A percentile compares a stretch with the other conserved stretches of the same genome.
Conservation (phyloP, 1,140 invertebrate genomes). For the Stenopsyche tienmushanensis region DNA sequence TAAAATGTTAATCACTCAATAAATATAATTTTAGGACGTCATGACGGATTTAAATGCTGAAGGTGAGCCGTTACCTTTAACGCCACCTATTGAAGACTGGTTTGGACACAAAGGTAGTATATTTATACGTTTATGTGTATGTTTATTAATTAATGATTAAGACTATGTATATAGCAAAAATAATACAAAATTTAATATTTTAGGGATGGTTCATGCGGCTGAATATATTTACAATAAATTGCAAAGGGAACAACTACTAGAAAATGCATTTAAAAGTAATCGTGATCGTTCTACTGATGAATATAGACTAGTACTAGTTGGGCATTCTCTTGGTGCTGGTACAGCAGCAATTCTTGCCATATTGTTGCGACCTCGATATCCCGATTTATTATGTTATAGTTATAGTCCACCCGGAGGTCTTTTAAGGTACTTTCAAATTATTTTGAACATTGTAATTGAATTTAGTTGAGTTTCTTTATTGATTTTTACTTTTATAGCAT, state of each 20-base stretch:
- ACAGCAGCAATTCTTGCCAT: slow-evolving; percentile 86
- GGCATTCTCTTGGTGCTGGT: slow-evolving; percentile 86
- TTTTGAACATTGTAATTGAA: slow-evolving; percentile 4
- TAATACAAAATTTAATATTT: slow-evolving; percentile 4
- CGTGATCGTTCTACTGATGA: slow-evolving; percentile 64
- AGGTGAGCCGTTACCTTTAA: slow-evolving; percentile 77
- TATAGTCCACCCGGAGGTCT: slow-evolving; percentile 86
- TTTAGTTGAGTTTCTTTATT: slow-evolving; percentile 6
- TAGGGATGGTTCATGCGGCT: slow-evolving; percentile 87
- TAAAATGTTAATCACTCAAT: neutral
- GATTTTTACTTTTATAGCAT: slow-evolving; percentile 59
- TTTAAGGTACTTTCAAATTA: slow-evolving; percentile 58
- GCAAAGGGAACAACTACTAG: slow-evolving; percentile 72
- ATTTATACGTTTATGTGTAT: too few species aligned
- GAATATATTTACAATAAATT: slow-evolving; percentile 84
- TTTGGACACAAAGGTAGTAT: slow-evolving; percentile 72
- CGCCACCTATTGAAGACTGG: slow-evolving; percentile 82
- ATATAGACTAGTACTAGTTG: slow-evolving; percentile 80
- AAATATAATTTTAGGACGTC: slow-evolving; percentile 63
- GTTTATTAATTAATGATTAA: too few species aligned
- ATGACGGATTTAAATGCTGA: slow-evolving; percentile 89
- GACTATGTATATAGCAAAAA: neutral
- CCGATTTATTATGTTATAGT: slow-evolving; percentile 77
- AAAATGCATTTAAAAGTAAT: slow-evolving; percentile 67
- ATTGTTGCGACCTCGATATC: slow-evolving; percentile 74